phyloP scores from a whole-genome alignment of 2,113 vertebrate species.

The Vulpes ferrilata region DNA sequence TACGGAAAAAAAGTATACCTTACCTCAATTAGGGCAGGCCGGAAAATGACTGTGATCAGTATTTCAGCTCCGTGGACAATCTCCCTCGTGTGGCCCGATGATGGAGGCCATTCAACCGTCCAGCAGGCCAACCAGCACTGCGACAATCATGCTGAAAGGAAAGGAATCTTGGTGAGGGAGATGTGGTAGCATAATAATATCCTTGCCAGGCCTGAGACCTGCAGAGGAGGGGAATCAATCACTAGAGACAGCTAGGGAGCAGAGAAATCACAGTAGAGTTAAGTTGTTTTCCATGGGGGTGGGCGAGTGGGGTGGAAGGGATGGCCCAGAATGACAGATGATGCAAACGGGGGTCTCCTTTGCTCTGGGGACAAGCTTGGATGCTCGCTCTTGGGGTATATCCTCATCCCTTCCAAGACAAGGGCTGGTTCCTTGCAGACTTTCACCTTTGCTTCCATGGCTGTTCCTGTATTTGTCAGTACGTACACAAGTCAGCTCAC shows the following conservation, averaged over 20 bases:
- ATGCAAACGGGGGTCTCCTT: background rate
- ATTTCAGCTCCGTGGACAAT: conserved; percentile 38
- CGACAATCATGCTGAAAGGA: conserved; percentile 53
- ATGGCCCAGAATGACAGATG: background rate
- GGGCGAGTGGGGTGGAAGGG: accelerated
- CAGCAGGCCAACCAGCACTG: background rate
- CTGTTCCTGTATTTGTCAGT: background rate
- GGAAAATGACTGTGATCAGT: conserved; percentile 38
- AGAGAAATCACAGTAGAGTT: background rate
- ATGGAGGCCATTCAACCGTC: background rate
- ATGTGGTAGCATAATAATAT: background rate
- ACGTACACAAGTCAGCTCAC: background rate
- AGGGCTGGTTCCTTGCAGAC: background rate
- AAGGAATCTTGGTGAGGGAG: background rate
- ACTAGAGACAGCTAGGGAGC: background rate
- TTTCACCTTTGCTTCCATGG: background rate
- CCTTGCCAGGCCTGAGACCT: background rate
- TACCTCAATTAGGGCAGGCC: conserved; percentile 58
- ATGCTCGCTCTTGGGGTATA: accelerated
- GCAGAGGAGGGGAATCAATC: background rate
- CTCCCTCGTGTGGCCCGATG: background rate
- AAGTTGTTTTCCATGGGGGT: background rate
- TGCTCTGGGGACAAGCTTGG: background rate
- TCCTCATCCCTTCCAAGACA: background rate
- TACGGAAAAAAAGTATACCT: background rate